Conservation (phyloP, 2,113 vertebrate species). For the Syngnathus scovelli region DNA sequence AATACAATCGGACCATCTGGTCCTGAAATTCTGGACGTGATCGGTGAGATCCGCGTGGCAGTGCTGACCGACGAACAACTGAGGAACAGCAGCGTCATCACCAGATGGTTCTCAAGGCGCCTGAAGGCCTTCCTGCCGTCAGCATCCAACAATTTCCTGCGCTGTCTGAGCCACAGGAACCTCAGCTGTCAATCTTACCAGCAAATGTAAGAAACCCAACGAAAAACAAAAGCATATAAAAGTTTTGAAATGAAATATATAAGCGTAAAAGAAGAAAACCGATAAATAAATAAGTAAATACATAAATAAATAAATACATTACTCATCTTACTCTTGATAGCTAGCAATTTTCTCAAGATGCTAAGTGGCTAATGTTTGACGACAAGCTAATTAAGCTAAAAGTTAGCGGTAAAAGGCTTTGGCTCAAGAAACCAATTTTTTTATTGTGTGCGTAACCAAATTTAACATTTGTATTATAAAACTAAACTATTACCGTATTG, state of each 20-base stretch:
- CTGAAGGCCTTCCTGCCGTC: conserved; percentile 49
- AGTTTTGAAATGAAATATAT: not conserved
- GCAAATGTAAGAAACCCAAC: conserved; percentile 42
- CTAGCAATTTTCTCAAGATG: not conserved
- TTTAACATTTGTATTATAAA: not conserved
- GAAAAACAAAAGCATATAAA: not conserved
- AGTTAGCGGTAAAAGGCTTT: not conserved
- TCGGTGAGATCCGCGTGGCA: conserved; percentile 51
- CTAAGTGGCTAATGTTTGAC: not conserved
- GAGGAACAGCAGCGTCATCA: conserved; percentile 35
- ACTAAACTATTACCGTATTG: too few species aligned
- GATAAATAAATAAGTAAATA: not conserved
- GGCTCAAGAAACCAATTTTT: too few species aligned
- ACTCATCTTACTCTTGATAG: not conserved
- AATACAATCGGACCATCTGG: conserved; percentile 27
- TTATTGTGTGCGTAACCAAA: too few species aligned
- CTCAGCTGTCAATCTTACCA: conserved; percentile 67
- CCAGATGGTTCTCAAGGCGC: conserved; percentile 44
- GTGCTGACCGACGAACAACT: conserved; percentile 47
- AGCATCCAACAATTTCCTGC: conserved; percentile 50
- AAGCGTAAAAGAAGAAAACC: too few species aligned
- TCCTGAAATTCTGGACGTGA: conserved; percentile 48
- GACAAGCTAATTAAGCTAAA: not conserved
- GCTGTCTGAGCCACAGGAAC: conserved; percentile 55
- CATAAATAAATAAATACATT: not conserved